Base-by-base conservation (phyloP, 2,113 vertebrate species). In the Centrocercus urophasianus region DNA sequence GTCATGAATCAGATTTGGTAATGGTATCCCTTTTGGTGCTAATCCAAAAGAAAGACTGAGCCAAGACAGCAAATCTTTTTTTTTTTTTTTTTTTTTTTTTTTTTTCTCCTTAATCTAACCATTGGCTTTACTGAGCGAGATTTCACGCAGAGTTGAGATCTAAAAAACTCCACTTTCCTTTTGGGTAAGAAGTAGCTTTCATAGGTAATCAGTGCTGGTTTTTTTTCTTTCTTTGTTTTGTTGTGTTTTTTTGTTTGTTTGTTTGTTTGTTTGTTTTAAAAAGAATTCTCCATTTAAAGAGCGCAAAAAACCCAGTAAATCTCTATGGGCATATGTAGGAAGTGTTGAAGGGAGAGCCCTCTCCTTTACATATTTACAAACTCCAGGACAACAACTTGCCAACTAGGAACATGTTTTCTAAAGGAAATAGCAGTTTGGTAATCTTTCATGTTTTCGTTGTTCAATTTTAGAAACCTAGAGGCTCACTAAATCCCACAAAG, bases 291-390 rank as follows among this genome's bases (percentile, higher is more conserved):
- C 8, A 21, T 84, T 84, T 30, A 36, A 84, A 76, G 13, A 52
- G 38, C 34, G 42, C 18, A 45, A 48, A 70, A 38, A 38, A 9
- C 36, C 36, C 8, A 78, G 57, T 81, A 75, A 86, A 74, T 5
- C 32, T 83, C 32, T 60, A 45, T 36, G 50, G 45, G 47, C 18
- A 75, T 72, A 79, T 50, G 81, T 86, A 84, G 82, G 89, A 93
- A 96, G 76, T 88, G 77, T 75, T 93, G 83, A 88, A 93, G 72
- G 57, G 52, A 92, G 20, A 93, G 61, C 17, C 43, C 66, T 78
- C 28, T 90, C 56, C 50, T 70, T 88, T 61, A 52, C 22, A 22
- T 84, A 65, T 64, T 88, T 81, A 72, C 70, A 84, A 86, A 86
- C 11, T 54, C 36, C 76, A 59, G 86, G 73, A 63, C 59, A 72